Base-by-base conservation (phyloP, 37 sponge, comb jelly and placozoan species). In the Spongia lamella region DNA sequence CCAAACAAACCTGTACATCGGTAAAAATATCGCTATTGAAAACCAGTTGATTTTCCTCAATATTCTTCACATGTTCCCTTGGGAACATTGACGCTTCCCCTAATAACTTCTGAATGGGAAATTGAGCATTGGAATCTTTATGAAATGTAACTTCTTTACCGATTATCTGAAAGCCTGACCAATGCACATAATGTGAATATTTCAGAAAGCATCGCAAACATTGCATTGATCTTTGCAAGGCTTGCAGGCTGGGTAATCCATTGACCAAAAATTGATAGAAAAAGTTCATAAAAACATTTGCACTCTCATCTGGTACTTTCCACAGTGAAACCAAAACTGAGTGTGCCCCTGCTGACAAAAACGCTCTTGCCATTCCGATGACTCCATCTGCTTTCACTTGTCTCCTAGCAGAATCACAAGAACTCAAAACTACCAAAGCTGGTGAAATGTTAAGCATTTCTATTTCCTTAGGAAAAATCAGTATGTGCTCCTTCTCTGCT, bases 281-380 rank as follows among this genome's bases (percentile, higher is more conserved):
- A 61, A 81, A 81, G 65, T 63, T 56, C 93, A 88, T 88, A 78
- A 92, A 88, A 34, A 78, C 59, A 30, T 51, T 24, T 17, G 93
- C 88, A 78, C 73, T 70, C 43, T 88, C 70, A 63, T 92, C 93
- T 5, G 89, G 89, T 14, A 88, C 86, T 29, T 73, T 66, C 82
- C 85, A 83, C 13, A 88, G 79, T 34, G 85, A 67, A 19, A 89
- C 83, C 56, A 92, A 54, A 7, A 92, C 89, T 33, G 85, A 55
- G 47, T 80, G 79, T 21, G 93, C 85, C 35, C 93, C 93, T 16
- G 93, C 89, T 5, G 79, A 53, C 22, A 92, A 72, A 56, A 92
- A 88, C 4, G 89, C 78, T 36, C 89, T 62, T 22, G 86, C 86
- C 73, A 92, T 70, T 0, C 89, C 89, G 34, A 76, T 80, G 21